Base-by-base conservation (phyloP, 2,888 invertebrate genomes). In the Dryobotodes eremita region DNA sequence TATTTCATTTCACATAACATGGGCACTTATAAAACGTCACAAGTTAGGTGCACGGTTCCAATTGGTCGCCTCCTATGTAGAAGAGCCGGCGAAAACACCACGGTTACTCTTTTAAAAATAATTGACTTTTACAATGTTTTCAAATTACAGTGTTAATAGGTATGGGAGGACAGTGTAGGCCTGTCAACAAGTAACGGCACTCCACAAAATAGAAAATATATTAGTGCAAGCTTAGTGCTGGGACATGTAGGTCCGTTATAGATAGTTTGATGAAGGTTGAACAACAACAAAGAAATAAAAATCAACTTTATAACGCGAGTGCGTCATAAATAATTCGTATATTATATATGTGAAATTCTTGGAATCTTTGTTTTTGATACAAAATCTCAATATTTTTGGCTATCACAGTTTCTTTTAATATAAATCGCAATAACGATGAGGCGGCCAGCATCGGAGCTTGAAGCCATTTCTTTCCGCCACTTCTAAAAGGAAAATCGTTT, bases 401-500 rank as follows among this genome's bases (percentile, higher is more conserved):
- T n/a, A 31, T 53, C 5, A 48, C 50, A 61, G 53, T 10, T 20
- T 11, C 15, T 59, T 66, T 68, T 57, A 31, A 74, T 73, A 78
- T 78, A 62, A 73, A 83, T 71, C 57, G 48, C 53, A 72, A 72
- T 75, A 80, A 64, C 36, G 64, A 57, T 13, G 57, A 71, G 42
- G 46, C 36, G 11, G 20, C 36, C 31, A 15, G 42, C 46, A 55
- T 6, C 55, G n/a, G 3, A 50, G 20, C 59, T 50, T 15, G 23
- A 42, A 74, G 26, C 17, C 48, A 57, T 77, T 65, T 57, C 53
- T 20, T 64, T 61, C 53, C 46, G 26, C 6, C 31, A 26, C 17
- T n/a, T 70, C 36, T 59, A 57, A 73, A 42, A 66, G 53, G 36
- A 76, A 80, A 77, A 74, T 17, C 73, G 71, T 71, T 81, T 77